These are phyloP conservation scores for Opisthocomus hoazin DNA, from an alignment of 2,113 vertebrate genomes.

Conservation along the genomic window DNA sequence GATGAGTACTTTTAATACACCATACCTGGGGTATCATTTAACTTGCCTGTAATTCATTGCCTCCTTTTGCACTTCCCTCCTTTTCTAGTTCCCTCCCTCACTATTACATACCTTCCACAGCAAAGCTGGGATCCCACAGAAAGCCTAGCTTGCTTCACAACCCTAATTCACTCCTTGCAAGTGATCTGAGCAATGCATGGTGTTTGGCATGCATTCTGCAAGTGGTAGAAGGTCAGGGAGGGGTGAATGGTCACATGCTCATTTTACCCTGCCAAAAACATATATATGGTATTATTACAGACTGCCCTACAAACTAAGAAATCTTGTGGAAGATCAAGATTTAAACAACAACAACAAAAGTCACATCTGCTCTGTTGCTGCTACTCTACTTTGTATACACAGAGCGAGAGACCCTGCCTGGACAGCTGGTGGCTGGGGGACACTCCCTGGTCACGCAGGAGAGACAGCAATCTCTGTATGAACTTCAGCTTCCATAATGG, in stretches of 20 bases:
- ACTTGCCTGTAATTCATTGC: background rate
- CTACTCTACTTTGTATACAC: background rate
- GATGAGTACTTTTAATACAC: background rate
- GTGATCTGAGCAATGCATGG: background rate
- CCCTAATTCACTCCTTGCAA: background rate
- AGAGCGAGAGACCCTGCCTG: background rate
- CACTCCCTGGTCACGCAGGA: background rate
- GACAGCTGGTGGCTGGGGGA: background rate
- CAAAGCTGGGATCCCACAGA: background rate
- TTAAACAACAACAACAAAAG: background rate
- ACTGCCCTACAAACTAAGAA: background rate
- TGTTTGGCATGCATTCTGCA: background rate
- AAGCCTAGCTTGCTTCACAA: background rate
- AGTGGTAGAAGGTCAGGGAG: background rate
- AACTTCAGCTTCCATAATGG: background rate
- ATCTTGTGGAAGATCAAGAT: background rate
- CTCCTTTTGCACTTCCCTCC: background rate
- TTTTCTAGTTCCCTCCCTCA: background rate
- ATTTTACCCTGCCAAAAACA: background rate
- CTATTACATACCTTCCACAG: background rate
- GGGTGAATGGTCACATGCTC: background rate
- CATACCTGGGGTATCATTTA: background rate
- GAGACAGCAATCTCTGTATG: background rate
- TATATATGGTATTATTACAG: background rate
- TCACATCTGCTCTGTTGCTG: background rate